Percentiles rank a stretch among this genome's conserved stretches.
Conservation (phyloP, 2,888 invertebrate genomes). For the Mesorhabditis spiculigera region DNA sequence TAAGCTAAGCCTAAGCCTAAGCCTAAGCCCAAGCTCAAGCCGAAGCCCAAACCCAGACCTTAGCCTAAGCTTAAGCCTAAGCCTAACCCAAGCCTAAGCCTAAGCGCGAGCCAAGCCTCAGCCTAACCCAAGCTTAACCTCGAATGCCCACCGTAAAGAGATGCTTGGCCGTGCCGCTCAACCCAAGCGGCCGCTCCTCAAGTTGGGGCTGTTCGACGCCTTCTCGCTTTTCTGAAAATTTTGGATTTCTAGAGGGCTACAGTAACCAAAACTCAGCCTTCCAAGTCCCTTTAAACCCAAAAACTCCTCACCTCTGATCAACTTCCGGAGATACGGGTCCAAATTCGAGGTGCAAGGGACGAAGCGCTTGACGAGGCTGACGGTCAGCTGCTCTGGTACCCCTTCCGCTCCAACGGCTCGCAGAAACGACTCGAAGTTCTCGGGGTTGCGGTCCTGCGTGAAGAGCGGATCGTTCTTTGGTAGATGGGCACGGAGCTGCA, state of each 20-base stretch:
- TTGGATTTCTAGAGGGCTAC: no score
- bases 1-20: neutral
- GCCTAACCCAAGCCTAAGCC: no score
- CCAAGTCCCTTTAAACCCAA: neutral
- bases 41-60: no score
- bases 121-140: no score
- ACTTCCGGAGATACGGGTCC: constrained; percentile 94
- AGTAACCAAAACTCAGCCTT: no score
- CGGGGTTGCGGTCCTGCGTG: constrained; percentile 42
- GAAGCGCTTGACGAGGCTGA: constrained; percentile 77
- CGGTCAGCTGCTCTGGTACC: constrained; percentile 58
- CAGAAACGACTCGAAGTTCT: constrained; percentile 34
- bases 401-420: constrained; percentile 35
- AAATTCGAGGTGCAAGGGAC: constrained; percentile 95
- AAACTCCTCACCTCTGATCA: constrained; percentile 81
- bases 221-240: constrained; percentile 5
- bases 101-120: no score
- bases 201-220: neutral
- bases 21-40: no score
- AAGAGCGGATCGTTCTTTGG: constrained; percentile 40
- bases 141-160: no score
- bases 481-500: constrained; percentile 70
- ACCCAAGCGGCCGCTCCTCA: neutral
- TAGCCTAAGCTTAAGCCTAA: no score
- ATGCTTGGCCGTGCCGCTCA: no score